Evolutionary conservation across 2,113 vertebrate genomes (phyloP).

Genomic region (Sylvietta virens): DNA sequence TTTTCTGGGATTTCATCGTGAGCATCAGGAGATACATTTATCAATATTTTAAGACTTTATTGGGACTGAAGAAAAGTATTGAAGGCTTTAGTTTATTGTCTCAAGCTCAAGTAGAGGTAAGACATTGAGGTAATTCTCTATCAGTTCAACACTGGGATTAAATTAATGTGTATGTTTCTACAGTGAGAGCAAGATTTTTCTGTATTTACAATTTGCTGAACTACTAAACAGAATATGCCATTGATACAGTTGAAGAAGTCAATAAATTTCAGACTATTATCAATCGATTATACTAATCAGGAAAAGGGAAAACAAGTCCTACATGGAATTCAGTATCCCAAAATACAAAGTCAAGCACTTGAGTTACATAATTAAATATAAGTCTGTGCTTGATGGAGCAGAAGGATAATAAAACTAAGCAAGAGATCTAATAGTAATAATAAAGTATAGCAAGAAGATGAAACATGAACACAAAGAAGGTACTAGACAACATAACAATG

Average conservation of each 20-base stretch:
- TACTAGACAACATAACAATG: background rate
- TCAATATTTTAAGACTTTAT: background rate
- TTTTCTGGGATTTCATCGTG: background rate
- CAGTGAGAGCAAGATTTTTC: background rate
- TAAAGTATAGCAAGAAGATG: background rate
- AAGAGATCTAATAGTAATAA: background rate
- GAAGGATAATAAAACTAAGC: slow-evolving; percentile 5
- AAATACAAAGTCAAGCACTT: background rate
- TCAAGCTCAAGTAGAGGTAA: background rate
- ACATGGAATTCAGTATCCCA: background rate
- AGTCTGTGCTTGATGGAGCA: background rate
- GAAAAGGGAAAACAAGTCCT: background rate
- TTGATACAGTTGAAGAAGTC: background rate
- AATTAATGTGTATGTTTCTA: background rate
- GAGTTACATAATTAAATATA: background rate
- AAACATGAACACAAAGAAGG: background rate
- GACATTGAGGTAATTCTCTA: background rate
- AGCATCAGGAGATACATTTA: background rate
- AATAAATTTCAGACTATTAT: slow-evolving; percentile 3
- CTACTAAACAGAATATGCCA: background rate
- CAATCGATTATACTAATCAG: background rate
- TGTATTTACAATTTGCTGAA: slow-evolving; percentile 6
- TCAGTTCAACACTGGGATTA: background rate
- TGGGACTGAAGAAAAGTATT: background rate
- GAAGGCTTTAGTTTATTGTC: background rate